Evolutionary conservation across 2,797 vertebrate species (phyloP).

Genomic region (Halcyon chelicuti): DNA sequence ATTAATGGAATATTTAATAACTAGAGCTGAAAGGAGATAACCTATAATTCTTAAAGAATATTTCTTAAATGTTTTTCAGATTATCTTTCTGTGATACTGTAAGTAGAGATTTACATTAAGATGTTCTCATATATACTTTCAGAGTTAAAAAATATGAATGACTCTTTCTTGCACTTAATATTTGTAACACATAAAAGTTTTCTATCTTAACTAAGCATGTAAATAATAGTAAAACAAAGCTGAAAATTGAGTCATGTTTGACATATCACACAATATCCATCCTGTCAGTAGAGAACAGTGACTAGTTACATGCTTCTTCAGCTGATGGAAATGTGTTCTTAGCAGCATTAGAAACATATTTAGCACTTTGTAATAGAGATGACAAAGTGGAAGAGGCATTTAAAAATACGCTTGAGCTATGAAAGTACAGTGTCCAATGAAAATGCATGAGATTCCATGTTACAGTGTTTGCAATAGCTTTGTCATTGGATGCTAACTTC

Average conservation of each 20-base stretch:
- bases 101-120: conserved; percentile 37
- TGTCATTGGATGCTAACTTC: conserved; percentile 11
- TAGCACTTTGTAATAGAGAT: conserved; percentile 24
- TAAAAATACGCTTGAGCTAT: conserved; percentile 30
- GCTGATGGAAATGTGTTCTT: neutral
- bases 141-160: neutral
- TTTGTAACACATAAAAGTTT: conserved; percentile 34
- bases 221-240: conserved; percentile 52
- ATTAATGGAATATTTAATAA: conserved; percentile 4
- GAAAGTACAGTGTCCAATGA: neutral
- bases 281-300: neutral
- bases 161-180: conserved; percentile 17
- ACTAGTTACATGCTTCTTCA: conserved; percentile 21
- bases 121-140: conserved; percentile 42
- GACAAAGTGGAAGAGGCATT: conserved; percentile 40
- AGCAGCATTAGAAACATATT: neutral
- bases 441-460: conserved; percentile 41
- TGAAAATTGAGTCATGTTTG: neutral
- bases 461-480: neutral
- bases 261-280: neutral
- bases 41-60: neutral
- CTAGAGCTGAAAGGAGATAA: conserved; percentile 24
- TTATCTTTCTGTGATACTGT: conserved; percentile 8
- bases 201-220: conserved; percentile 58
- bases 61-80: conserved; percentile 31